Conservation (phyloP, 2,113 vertebrate genomes). For the Lethenteron reissneri region DNA sequence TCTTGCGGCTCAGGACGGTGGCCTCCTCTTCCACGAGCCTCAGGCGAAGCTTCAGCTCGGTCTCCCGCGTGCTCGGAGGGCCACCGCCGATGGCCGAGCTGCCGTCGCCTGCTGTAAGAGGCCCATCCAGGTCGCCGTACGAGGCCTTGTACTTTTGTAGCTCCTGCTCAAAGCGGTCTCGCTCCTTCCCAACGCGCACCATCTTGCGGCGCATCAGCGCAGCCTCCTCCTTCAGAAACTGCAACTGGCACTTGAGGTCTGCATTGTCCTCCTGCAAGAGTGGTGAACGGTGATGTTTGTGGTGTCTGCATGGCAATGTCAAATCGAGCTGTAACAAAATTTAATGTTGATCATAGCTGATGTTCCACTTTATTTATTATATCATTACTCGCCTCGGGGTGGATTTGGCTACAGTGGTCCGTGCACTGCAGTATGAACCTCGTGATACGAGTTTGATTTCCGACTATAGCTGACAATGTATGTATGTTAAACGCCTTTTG, state of each 20-base stretch:
- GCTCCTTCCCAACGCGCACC: conserved; percentile 74
- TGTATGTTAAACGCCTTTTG: too few relatives aligned
- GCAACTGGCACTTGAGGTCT: conserved; percentile 83
- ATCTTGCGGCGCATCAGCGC: conserved; percentile 85
- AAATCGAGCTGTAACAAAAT: neutral
- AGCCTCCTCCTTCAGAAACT: conserved; percentile 90
- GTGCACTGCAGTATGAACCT: conserved; percentile 3
- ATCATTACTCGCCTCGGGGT: neutral
- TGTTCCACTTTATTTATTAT: neutral
- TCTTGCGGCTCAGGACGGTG: conserved; percentile 81
- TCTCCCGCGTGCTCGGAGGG: conserved; percentile 74
- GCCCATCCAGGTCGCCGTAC: conserved; percentile 65
- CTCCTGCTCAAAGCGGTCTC: conserved; percentile 78
- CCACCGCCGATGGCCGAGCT: conserved; percentile 48
- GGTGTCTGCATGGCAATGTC: neutral
- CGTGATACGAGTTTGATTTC: conserved; percentile 17
- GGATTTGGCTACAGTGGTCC: neutral
- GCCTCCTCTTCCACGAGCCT: conserved; percentile 92
- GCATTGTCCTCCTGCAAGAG: conserved; percentile 66
- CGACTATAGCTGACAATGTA: conserved; percentile 14
- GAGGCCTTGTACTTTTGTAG: conserved; percentile 79
- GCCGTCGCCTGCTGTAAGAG: conserved; percentile 31
- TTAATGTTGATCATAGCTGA: neutral
- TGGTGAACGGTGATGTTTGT: neutral
- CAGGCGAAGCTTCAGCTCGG: conserved; percentile 68